These are phyloP conservation scores for Neosalanx taihuensis DNA, from an alignment of 2,797 vertebrate species.

Conservation along the genomic window DNA sequence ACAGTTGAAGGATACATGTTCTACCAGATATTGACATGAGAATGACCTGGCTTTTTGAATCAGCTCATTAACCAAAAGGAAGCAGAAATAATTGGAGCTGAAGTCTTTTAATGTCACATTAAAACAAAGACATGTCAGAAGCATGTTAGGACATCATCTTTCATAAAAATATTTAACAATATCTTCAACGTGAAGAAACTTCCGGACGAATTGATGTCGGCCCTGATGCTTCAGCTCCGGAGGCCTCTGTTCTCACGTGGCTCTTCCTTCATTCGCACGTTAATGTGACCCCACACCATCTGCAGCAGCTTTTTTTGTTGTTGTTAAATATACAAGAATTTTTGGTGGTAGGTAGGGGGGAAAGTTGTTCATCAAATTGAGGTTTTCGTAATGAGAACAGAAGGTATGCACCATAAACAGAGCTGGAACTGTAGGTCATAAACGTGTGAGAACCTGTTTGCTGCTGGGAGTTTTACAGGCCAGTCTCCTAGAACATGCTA, in stretches of 20 bases:
- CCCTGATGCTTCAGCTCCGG: constrained; percentile 18
- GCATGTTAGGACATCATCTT: not conserved
- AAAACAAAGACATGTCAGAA: not conserved
- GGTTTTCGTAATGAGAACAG: constrained; percentile 34
- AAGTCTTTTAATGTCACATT: not conserved
- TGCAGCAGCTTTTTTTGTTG: constrained; percentile 56
- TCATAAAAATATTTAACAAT: not conserved
- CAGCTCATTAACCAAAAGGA: not conserved
- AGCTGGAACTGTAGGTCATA: constrained; percentile 50
- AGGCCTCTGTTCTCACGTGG: constrained; percentile 67
- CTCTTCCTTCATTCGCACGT: constrained; percentile 66
- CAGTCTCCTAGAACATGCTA: constrained; percentile 37
- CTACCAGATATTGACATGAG: constrained; percentile 34
- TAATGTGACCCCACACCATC: constrained; percentile 61
- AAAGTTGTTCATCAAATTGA: constrained; percentile 51
- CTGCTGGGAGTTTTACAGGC: constrained; percentile 38
- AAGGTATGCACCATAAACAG: constrained; percentile 60
- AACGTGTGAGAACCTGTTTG: constrained; percentile 58
- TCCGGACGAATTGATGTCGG: no score
- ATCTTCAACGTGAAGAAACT: not conserved
- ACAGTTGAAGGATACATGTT: constrained; percentile 24
- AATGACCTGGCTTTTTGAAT: constrained; percentile 1
- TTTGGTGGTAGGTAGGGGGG: constrained; percentile 47
- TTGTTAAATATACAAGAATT: constrained; percentile 49
- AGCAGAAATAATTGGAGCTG: not conserved